Percentiles rank a stretch among this genome's conserved stretches.
Evolutionary conservation across 1,140 invertebrate species (phyloP).

Genomic region (Drosophila subobscura): DNA sequence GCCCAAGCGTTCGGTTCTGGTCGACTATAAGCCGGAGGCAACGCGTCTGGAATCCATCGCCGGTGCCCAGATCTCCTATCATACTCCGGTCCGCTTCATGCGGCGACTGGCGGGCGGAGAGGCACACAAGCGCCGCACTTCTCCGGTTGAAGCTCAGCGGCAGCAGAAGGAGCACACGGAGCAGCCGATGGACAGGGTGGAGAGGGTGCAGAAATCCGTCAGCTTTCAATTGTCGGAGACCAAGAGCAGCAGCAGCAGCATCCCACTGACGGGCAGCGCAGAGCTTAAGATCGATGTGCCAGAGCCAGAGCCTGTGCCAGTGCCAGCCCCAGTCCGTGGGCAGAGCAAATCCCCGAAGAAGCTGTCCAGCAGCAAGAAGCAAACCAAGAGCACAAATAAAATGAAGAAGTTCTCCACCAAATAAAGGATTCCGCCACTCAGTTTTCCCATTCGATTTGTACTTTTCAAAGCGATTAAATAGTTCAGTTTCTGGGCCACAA

Average conservation of each 20-base stretch:
- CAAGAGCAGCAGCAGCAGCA: not conserved
- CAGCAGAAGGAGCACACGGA: not conserved
- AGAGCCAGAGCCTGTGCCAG: too few species aligned
- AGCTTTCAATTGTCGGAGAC: slow-evolving; percentile 11
- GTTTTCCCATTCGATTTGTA: too few species aligned
- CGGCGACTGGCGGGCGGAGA: not conserved
- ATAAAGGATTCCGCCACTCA: too few species aligned
- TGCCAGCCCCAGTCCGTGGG: too few species aligned
- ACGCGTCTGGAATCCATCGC: slow-evolving; percentile 14
- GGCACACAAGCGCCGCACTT: too few species aligned
- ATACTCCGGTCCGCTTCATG: slow-evolving; percentile 32
- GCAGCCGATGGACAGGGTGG: not conserved
- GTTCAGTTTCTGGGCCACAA: too few species aligned
- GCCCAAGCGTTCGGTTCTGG: not conserved
- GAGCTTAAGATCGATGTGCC: not conserved
- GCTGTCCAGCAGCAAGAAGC: not conserved
- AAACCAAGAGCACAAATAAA: not conserved
- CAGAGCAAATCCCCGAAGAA: not conserved
- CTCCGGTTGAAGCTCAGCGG: not conserved
- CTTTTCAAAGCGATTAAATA: too few species aligned
- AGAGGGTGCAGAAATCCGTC: slow-evolving; percentile 6
- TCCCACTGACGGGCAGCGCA: not conserved
- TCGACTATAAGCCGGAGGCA: slow-evolving; percentile 38
- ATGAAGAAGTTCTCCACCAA: not conserved
- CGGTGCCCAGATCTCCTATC: slow-evolving; percentile 41